These are phyloP conservation scores for Chunga burmeisteri DNA, from an alignment of 2,113 vertebrate species.

Conservation along the genomic window DNA sequence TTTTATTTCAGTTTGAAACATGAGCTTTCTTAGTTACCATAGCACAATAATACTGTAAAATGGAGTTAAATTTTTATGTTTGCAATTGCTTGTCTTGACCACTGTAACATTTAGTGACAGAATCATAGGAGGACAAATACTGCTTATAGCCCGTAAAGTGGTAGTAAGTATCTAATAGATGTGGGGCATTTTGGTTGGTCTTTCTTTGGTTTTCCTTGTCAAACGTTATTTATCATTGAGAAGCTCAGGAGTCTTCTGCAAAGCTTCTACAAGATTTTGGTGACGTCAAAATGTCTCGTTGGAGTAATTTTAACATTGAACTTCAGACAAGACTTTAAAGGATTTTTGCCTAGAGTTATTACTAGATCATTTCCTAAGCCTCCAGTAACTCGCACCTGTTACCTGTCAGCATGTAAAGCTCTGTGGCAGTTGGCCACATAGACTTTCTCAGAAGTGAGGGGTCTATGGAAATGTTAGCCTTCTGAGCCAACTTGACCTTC, in stretches of 20 bases:
- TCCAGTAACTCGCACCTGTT: rapidly evolving
- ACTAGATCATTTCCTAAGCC: not conserved
- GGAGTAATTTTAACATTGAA: not conserved
- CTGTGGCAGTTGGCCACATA: not conserved
- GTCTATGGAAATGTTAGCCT: not conserved
- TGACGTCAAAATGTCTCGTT: not conserved
- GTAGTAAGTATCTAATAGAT: not conserved
- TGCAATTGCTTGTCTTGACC: not conserved
- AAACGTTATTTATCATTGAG: not conserved
- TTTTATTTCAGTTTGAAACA: not conserved
- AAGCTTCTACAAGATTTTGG: not conserved
- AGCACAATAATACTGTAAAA: not conserved
- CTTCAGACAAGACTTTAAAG: not conserved
- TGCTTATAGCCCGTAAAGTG: not conserved
- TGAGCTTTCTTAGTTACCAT: not conserved
- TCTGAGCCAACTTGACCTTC: not conserved
- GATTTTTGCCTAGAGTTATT: not conserved
- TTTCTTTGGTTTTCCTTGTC: not conserved
- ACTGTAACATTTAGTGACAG: not conserved
- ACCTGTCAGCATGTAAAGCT: not conserved
- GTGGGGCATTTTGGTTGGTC: not conserved
- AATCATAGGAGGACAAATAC: not conserved
- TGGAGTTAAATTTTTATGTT: not conserved
- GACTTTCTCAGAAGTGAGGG: not conserved
- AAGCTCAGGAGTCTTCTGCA: not conserved